phyloP scores from a whole-genome alignment of 2,113 vertebrate species.

The Gymnogyps californianus region DNA sequence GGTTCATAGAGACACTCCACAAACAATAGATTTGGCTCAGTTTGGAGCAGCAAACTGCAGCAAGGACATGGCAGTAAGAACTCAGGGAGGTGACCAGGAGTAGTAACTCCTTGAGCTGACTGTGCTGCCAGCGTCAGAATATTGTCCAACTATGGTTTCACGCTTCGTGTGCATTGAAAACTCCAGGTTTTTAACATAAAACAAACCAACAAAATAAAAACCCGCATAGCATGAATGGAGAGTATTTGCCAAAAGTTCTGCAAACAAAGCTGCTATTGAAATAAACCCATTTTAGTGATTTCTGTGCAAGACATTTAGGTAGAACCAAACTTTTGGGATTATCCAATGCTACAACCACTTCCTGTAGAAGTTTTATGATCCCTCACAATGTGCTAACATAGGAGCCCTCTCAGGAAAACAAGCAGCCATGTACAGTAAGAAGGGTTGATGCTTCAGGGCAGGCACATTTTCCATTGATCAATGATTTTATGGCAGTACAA shows the following conservation, averaged over 20 bases:
- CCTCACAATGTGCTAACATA: neutral
- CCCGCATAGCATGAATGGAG: neutral
- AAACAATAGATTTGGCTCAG: neutral
- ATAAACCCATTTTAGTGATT: neutral
- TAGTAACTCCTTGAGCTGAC: neutral
- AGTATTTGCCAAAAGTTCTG: neutral
- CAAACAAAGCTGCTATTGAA: neutral
- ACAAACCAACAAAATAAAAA: neutral
- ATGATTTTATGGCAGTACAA: neutral
- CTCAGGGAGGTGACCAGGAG: neutral
- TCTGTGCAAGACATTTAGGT: neutral
- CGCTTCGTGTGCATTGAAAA: neutral
- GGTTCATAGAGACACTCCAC: neutral
- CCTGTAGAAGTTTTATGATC: neutral
- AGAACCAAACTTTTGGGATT: neutral
- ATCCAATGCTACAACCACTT: neutral
- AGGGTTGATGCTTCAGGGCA: neutral
- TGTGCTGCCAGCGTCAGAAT: neutral
- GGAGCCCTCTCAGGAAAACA: neutral
- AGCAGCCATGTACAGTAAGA: neutral
- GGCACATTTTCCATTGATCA: neutral
- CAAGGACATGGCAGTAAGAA: neutral
- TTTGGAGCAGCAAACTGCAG: neutral
- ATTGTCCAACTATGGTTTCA: neutral
- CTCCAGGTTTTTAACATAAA: neutral